A percentile compares a stretch with the other conserved stretches of the same genome.
Conservation (phyloP, 2,797 vertebrate genomes). For the Sebastes iracundus region DNA sequence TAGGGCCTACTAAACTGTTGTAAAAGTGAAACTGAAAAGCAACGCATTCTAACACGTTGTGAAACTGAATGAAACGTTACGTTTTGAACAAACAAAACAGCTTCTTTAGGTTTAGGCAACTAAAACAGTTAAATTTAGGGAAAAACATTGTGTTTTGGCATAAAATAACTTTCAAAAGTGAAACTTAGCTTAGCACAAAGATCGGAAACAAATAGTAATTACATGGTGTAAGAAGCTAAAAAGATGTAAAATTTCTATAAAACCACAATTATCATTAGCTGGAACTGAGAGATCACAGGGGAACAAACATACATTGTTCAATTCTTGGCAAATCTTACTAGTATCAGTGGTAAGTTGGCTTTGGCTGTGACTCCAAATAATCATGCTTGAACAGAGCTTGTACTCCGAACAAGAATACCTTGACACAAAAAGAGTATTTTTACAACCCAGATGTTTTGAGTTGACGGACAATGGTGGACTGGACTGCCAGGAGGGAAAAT, state of each 20-base stretch:
- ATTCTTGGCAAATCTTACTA: not conserved
- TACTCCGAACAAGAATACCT: conserved; percentile 9
- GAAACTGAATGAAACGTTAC: too few species aligned
- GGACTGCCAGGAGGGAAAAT: conserved; percentile 45
- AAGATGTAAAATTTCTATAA: not conserved
- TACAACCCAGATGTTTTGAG: conserved; percentile 61
- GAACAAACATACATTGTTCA: not conserved
- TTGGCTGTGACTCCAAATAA: conserved; percentile 6
- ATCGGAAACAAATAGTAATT: not conserved
- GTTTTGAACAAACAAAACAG: too few species aligned
- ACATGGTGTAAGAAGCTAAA: not conserved
- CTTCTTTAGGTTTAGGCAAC: too few species aligned
- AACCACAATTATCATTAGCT: not conserved
- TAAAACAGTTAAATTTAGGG: too few species aligned
- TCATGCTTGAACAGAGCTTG: not conserved
- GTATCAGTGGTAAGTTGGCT: not conserved
- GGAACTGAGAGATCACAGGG: not conserved
- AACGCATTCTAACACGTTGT: too few species aligned
- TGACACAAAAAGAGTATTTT: conserved; percentile 46
- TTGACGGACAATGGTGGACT: conserved; percentile 55
- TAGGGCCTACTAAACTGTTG: too few species aligned
- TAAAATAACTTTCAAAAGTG: too few species aligned
- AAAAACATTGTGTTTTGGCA: too few species aligned
- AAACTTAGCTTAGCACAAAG: not conserved
- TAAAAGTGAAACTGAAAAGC: too few species aligned